Evolutionary conservation across 23 tunicate species (phyloP).

Genomic region (Clavelina lepadiformis): DNA sequence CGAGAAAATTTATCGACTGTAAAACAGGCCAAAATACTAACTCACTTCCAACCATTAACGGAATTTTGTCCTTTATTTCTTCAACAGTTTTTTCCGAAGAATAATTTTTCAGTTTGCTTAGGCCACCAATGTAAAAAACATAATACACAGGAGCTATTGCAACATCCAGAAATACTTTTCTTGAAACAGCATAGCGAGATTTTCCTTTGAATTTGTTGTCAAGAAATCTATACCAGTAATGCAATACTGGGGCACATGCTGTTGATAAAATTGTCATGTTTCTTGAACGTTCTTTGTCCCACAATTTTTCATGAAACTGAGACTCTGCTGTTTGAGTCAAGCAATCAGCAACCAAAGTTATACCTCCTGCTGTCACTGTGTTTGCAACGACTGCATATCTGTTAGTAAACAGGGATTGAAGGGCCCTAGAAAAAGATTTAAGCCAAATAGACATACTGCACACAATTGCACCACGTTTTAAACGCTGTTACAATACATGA

Average conservation of each 20-base stretch:
- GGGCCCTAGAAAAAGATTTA: too few species aligned
- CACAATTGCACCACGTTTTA: too few species aligned
- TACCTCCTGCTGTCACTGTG: constrained; percentile 58
- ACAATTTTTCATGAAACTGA: constrained; percentile 4
- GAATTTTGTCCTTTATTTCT: constrained; percentile 60
- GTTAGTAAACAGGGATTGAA: constrained; percentile 48
- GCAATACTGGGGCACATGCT: constrained; percentile 57
- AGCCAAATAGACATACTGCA: too few species aligned
- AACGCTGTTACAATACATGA: too few species aligned
- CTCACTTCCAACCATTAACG: constrained; percentile 31
- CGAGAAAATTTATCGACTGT: constrained; percentile 48
- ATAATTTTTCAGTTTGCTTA: constrained; percentile 20
- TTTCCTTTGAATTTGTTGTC: constrained; percentile 63
- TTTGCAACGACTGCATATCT: constrained; percentile 67
- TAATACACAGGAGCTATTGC: constrained; percentile 58
- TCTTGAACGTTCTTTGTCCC: constrained; percentile 36
- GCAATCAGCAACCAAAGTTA: constrained; percentile 44
- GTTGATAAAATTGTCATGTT: constrained; percentile 54
- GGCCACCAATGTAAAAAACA: constrained; percentile 38
- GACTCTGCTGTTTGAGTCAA: constrained; percentile 41
- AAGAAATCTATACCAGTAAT: constrained; percentile 76
- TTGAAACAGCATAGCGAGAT: constrained; percentile 10
- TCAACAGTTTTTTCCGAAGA: constrained; percentile 4
- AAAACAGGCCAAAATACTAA: constrained; percentile 49
- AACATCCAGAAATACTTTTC: constrained; percentile 44